Evolutionary conservation across 2,113 vertebrate species (phyloP).

Genomic region (Lagenorhynchus albirostris): DNA sequence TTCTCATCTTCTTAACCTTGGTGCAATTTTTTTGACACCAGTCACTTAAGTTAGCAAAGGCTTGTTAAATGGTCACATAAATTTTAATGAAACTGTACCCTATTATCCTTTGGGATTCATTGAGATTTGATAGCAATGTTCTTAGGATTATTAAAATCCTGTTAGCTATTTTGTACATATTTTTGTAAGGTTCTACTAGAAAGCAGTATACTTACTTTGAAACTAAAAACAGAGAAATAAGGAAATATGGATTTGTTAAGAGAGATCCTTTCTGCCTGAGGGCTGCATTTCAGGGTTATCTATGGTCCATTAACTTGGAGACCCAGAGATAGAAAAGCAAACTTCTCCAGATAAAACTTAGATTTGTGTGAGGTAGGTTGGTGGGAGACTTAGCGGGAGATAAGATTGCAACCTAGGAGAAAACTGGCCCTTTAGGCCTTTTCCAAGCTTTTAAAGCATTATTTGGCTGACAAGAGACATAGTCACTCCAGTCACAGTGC

Average conservation of each 20-base stretch:
- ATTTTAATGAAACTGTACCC: not conserved
- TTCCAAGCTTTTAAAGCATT: slow-evolving; percentile 36
- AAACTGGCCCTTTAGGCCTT: slow-evolving; percentile 6
- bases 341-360: not conserved
- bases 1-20: not conserved
- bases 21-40: not conserved
- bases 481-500: not conserved
- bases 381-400: not conserved
- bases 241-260: not conserved
- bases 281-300: not conserved
- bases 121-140: not conserved
- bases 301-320: slow-evolving; percentile 41
- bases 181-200: not conserved
- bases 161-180: not conserved
- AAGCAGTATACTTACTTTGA: not conserved
- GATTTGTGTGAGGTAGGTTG: not conserved
- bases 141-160: slow-evolving; percentile 3
- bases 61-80: not conserved
- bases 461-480: slow-evolving; percentile 50
- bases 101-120: not conserved
- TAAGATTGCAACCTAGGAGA: not conserved
- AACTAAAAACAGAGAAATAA: slow-evolving; percentile 28
- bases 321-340: not conserved
- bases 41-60: not conserved
- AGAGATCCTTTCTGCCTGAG: not conserved